Conservation (phyloP, 2,888 invertebrate species). For the Amphipyra tragopoginis region DNA sequence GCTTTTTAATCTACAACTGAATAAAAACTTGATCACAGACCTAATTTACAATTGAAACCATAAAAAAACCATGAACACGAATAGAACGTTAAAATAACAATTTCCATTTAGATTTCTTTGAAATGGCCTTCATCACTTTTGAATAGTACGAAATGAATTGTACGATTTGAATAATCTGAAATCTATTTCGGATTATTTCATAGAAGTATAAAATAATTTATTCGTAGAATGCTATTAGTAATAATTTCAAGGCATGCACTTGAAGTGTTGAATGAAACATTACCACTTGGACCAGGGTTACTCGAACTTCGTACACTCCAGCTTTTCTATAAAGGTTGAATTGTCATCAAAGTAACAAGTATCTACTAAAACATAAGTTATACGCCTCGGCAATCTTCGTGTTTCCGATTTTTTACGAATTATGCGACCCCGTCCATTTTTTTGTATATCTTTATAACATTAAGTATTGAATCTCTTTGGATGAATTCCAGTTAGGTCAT, state of each 20-base stretch:
- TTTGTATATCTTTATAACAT: too few species aligned
- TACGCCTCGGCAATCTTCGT: too few species aligned
- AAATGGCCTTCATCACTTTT: conserved; percentile 17
- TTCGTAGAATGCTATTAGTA: conserved; percentile 10
- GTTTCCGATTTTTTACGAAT: too few species aligned
- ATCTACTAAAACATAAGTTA: too few species aligned
- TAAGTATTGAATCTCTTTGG: too few species aligned
- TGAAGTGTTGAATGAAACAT: neutral
- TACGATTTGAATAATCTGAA: conserved; percentile 18
- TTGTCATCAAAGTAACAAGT: too few species aligned
- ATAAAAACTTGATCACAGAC: too few species aligned
- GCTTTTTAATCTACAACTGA: too few species aligned
- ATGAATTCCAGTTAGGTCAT: too few species aligned
- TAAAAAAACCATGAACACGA: conserved; percentile 1
- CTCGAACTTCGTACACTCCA: neutral
- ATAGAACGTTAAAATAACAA: neutral
- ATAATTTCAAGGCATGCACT: neutral
- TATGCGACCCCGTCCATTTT: too few species aligned
- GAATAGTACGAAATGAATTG: conserved; percentile 4
- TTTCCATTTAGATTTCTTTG: conserved; percentile 28
- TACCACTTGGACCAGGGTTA: neutral
- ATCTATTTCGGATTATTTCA: conserved; percentile 38
- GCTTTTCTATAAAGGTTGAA: neutral
- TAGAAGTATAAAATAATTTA: neutral
- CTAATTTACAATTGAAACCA: neutral